A percentile compares a stretch with the other conserved stretches of the same genome.
These are phyloP conservation scores for Microtus pennsylvanicus DNA, from an alignment of 2,113 vertebrate genomes.

Conservation along the genomic window DNA sequence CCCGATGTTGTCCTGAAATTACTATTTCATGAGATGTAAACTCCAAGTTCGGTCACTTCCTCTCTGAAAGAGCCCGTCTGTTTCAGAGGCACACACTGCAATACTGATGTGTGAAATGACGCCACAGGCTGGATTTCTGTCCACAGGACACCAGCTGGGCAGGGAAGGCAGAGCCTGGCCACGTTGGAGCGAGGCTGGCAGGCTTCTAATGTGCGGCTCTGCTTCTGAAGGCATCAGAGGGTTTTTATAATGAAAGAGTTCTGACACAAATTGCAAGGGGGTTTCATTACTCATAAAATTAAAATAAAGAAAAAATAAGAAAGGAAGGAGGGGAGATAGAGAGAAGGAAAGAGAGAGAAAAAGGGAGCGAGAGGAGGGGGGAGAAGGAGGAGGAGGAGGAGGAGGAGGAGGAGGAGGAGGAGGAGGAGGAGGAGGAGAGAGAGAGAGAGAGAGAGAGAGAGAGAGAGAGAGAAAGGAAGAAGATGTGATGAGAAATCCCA, in stretches of 20 bases:
- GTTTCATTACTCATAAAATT: slow-evolving; percentile 28
- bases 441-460: not conserved
- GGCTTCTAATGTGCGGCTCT: fast-evolving
- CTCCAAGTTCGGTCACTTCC: not conserved
- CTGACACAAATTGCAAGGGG: not conserved
- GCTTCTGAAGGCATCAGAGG: not conserved
- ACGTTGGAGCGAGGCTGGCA: fast-evolving
- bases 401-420: too few relatives aligned
- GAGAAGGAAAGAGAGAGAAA: too few relatives aligned
- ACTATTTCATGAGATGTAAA: not conserved
- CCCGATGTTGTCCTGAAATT: not conserved
- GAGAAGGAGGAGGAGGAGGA: too few relatives aligned
- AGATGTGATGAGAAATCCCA: not conserved
- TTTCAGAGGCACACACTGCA: not conserved
- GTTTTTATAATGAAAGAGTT: not conserved
- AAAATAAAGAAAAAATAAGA: not conserved
- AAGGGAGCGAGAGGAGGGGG: fast-evolving
- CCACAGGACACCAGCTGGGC: not conserved
- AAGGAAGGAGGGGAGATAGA: too few relatives aligned
- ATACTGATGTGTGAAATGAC: not conserved
- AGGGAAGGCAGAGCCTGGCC: not conserved
- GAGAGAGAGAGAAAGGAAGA: not conserved
- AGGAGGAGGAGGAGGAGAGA: not conserved
- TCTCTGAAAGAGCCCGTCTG: not conserved
- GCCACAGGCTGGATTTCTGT: not conserved